Conservation (phyloP, 2,797 vertebrate genomes). For the Xyrichtys novacula region DNA sequence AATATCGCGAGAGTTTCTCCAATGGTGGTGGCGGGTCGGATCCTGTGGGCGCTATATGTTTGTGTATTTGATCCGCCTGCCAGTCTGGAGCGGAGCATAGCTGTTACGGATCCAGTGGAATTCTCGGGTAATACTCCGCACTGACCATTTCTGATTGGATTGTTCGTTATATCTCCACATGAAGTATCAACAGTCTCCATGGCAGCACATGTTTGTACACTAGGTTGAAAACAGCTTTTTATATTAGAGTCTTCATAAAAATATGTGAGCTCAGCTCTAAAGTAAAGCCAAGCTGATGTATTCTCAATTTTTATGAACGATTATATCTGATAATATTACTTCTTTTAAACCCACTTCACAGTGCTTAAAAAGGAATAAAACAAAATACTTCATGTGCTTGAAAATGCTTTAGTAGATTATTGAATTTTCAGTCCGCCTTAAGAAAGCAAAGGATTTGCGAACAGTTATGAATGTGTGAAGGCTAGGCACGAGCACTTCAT, state of each 20-base stretch:
- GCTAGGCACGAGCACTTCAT: neutral
- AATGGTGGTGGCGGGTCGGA: too few relatives aligned
- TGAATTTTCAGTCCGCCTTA: constrained; percentile 5
- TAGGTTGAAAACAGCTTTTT: constrained; percentile 17
- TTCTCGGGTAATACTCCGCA: too few relatives aligned
- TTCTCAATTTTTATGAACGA: constrained; percentile 2
- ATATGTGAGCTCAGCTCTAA: neutral
- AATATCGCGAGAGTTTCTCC: too few relatives aligned
- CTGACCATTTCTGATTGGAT: too few relatives aligned
- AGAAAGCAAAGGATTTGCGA: constrained; percentile 4
- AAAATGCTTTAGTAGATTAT: neutral
- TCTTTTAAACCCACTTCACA: constrained; percentile 18
- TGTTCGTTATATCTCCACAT: too few relatives aligned
- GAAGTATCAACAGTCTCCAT: too few relatives aligned
- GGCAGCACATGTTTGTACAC: too few relatives aligned
- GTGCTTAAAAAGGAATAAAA: constrained; percentile 5
- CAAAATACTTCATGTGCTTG: constrained; percentile 1
- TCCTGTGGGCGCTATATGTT: too few relatives aligned
- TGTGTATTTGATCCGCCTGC: too few relatives aligned
- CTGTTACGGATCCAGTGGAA: too few relatives aligned
- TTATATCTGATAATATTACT: constrained; percentile 13
- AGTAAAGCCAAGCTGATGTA: constrained; percentile 3
- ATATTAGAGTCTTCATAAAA: constrained; percentile 6
- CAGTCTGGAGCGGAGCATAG: too few relatives aligned
- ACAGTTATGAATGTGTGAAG: constrained; percentile 5